These are phyloP conservation scores for Bettongia penicillata DNA, from an alignment of 2,113 vertebrate genomes.

Conservation along the genomic window DNA sequence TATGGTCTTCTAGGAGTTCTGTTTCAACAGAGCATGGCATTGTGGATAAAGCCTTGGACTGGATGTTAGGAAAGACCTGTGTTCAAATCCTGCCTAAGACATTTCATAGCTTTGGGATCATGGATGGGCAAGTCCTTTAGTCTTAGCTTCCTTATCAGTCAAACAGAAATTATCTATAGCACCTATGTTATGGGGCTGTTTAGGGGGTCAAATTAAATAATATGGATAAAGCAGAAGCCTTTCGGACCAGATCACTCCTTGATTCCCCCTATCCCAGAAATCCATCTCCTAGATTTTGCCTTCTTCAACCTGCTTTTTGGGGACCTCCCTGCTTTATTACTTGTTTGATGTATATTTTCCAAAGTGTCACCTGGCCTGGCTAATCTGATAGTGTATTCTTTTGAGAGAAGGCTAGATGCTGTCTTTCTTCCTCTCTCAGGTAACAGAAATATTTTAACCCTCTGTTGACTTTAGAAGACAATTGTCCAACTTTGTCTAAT, in stretches of 20 bases:
- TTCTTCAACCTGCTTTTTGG: neutral
- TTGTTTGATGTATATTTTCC: neutral
- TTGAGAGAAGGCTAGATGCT: neutral
- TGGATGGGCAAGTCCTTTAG: neutral
- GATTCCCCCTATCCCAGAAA: neutral
- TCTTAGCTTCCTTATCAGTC: neutral
- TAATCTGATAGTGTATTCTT: neutral
- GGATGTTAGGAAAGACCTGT: neutral
- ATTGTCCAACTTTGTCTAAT: neutral
- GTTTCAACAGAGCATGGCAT: neutral
- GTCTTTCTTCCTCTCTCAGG: neutral
- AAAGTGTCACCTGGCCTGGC: no score
- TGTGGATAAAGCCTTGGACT: neutral
- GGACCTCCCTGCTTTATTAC: neutral
- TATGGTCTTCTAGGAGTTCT: constrained; percentile 16
- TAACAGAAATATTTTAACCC: neutral
- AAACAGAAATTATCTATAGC: neutral
- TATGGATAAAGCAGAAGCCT: neutral
- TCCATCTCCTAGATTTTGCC: neutral
- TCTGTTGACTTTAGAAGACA: neutral
- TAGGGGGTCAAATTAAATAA: neutral
- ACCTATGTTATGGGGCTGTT: fast-evolving
- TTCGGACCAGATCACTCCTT: neutral
- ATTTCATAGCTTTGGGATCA: neutral
- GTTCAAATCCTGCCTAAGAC: neutral